phyloP scores from a whole-genome alignment of 2,113 vertebrate genomes.

The Drymodes brunneopygia region DNA sequence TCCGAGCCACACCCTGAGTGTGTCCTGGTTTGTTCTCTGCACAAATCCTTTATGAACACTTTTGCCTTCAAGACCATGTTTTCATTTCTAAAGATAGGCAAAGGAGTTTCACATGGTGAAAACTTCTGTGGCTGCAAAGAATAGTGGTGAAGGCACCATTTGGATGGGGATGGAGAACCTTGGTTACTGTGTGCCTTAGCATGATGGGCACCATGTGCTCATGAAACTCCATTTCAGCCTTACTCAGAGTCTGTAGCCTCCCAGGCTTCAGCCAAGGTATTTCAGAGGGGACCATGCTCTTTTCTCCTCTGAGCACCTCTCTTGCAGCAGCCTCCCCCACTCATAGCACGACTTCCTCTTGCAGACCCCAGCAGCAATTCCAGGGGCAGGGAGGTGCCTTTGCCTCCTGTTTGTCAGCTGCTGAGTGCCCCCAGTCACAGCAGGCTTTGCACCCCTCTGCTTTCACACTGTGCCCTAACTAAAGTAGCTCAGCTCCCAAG shows the following conservation, averaged over 20 bases:
- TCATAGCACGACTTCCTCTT: not conserved
- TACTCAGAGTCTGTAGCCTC: no score
- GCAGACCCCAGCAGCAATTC: not conserved
- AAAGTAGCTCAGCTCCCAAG: not conserved
- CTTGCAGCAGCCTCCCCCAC: not conserved
- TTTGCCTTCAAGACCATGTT: not conserved
- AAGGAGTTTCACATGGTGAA: not conserved
- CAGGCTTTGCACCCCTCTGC: not conserved
- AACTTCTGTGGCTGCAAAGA: not conserved
- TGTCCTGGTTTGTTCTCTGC: not conserved
- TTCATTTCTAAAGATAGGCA: not conserved
- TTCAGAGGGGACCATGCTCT: not conserved
- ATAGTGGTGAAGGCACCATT: accelerated
- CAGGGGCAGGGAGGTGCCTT: not conserved
- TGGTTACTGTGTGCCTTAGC: no score
- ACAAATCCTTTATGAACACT: not conserved
- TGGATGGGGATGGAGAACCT: not conserved
- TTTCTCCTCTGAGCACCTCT: not conserved
- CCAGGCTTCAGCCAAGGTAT: not conserved
- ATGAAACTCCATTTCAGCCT: not conserved
- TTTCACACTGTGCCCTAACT: not conserved
- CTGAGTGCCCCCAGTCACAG: not conserved
- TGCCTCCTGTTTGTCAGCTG: not conserved
- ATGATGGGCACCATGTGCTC: not conserved
- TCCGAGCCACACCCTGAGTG: accelerated